Evolutionary conservation across 2,113 vertebrate species (phyloP), one percentile per base, ranked within the genome.

Genomic region (Hippopotamus amphibius): DNA sequence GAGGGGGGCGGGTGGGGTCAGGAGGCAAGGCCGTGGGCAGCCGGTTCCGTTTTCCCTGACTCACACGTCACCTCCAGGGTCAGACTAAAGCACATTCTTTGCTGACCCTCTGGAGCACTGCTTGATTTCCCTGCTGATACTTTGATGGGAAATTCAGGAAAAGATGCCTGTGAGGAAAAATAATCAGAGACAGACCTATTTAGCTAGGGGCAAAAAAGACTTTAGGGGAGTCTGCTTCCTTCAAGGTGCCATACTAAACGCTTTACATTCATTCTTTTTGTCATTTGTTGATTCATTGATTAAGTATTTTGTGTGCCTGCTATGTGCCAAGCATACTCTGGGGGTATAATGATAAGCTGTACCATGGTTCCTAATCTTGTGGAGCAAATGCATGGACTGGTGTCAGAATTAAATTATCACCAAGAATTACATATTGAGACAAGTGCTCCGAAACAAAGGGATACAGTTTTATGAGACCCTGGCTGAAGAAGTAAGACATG

Each of bases 1-100:
- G 37, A 26, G 33, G 16, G 1, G 33, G 93, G 55, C 0, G 0
- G 11, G n/a, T 37, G 1, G 72, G 21, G 88, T 5, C 90, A 22
- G 30, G 50, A 46, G 86, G 59, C 76, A 15, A 48, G 63, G 83
- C 43, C 21, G 48, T 53, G 88, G 86, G 72, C 6, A 30, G 57
- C 90, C 87, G 2, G 50, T 65, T 84, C 91, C 8, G 7, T 37
- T 43, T 93, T 94, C 81, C 91, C 88, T 93, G 82, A 93, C 71
- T 93, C 91, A 59, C 26, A 53, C 63, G 5, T 66, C 66, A 14
- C 66, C 65, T 77, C 85, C 88, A 0, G 5, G 68, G 69, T 72
- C 84, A 92, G 84, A 53, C 88, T 3, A 14, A 46, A 89, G 88
- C 76, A 50, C 76, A 93, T 92, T 97, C 69, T 90, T 95, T 93